Base-by-base conservation (phyloP, 2,113 vertebrate species). In the Shinisaurus crocodilurus region DNA sequence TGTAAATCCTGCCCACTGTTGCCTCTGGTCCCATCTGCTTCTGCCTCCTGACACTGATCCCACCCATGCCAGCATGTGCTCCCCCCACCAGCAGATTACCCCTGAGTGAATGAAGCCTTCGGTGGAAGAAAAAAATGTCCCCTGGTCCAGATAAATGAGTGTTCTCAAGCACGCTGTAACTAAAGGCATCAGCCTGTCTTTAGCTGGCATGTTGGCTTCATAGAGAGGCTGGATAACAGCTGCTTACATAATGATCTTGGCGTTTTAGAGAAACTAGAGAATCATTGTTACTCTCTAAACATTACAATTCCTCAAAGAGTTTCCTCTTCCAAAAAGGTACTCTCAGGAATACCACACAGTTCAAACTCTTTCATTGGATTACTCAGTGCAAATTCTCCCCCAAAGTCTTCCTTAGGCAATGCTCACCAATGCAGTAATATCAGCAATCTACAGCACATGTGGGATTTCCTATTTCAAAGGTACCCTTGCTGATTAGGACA, bases 371-470 rank as follows among this genome's bases (percentile, higher is more conserved):
- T 70, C 20, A n/a, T 79, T 83, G 76, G 23, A 87, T 43, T 93
- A 90, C 91, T 93, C 70, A 84, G 76, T 82, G 93, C 93, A 89
- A 88, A 90, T 93, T 90, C 92, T 90, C 45, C 82, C 1, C 76
- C 93, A 86, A 90, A 94, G 50, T 89, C 86, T 29, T 92, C 50
- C 75, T 91, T 70, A 91, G 90, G 87, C 86, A 92, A 91, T 89
- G 92, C 77, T 93, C 88, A 88, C n/a, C 82, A n/a, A 45, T 6
- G 90, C 0, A 87, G 83, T 91, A 65, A 45, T 50, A 89, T 92
- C 79, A 91, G 77, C 86, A 90, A 54, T 76, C 27, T 87, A 6
- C 6, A 5, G 3, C 54, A 34, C 54, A 63, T 15, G 1, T 9
- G 37, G 3, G 8, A 69, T 92, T 92, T 90, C 67, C 16, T 85